phyloP scores from a whole-genome alignment of 2,113 vertebrate species.

The Felis chaus region DNA sequence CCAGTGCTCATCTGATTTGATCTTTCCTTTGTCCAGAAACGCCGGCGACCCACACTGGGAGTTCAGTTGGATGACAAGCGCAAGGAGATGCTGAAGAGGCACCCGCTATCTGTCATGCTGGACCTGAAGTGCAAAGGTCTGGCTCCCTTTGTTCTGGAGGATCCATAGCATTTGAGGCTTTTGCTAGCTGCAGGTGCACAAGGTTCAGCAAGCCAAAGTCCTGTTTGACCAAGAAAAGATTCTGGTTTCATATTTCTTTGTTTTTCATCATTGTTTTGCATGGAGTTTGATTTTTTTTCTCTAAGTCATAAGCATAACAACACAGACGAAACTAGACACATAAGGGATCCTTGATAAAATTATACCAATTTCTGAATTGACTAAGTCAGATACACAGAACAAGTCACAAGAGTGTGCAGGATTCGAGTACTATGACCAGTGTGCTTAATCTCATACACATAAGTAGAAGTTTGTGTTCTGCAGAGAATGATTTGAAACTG shows the following conservation, averaged over 20 bases:
- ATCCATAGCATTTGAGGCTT: neutral
- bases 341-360: neutral
- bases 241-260: neutral
- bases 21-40: constrained; percentile 87
- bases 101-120: constrained; percentile 92
- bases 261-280: neutral
- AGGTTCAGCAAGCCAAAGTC: neutral
- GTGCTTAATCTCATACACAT: neutral
- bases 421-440: neutral
- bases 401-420: neutral
- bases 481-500: neutral
- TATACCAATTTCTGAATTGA: neutral
- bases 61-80: constrained; percentile 98
- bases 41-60: constrained; percentile 93
- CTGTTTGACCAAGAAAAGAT: neutral
- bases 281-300: neutral
- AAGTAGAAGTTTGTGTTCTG: neutral
- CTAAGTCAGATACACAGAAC: neutral
- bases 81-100: constrained; percentile 96
- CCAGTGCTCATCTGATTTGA: rapidly evolving
- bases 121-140: constrained; percentile 97
- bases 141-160: neutral
- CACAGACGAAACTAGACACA: neutral
- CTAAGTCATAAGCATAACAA: neutral
- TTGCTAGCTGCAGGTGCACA: neutral